Percentiles rank a stretch among this genome's conserved stretches.
These are phyloP conservation scores for Merluccius polli DNA, from an alignment of 2,797 vertebrate genomes.

Conservation along the genomic window DNA sequence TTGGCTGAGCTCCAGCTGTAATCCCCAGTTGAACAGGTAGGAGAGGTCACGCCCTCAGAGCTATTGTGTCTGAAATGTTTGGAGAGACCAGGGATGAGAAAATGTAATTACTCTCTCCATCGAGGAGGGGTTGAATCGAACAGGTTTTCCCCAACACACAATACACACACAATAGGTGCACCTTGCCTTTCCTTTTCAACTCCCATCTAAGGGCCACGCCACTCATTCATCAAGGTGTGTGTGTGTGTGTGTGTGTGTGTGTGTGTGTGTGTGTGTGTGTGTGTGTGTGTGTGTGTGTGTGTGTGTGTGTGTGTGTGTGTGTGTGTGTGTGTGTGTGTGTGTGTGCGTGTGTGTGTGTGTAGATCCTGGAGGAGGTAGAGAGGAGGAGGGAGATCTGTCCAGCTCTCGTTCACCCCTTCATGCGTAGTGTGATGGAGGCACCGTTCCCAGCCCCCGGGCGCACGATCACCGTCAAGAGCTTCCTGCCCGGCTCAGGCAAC, in stretches of 20 bases:
- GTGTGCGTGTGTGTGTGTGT: slow-evolving; percentile 17
- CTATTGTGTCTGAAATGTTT: neutral
- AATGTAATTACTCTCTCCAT: neutral
- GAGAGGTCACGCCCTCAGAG: neutral
- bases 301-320: slow-evolving; percentile 10
- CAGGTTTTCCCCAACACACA: neutral
- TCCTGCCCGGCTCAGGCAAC: slow-evolving; percentile 89
- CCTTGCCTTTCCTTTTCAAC: neutral
- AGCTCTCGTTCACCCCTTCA: slow-evolving; percentile 90
- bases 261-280: slow-evolving; percentile 5
- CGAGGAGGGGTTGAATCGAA: neutral
- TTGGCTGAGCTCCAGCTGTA: slow-evolving; percentile 20
- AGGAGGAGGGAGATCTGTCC: slow-evolving; percentile 89
- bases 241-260: slow-evolving; percentile 7
- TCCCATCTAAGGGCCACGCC: neutral
- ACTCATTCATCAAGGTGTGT: slow-evolving; percentile 8
- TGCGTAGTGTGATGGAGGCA: slow-evolving; percentile 96
- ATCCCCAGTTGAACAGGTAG: slow-evolving; percentile 20
- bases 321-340: neutral
- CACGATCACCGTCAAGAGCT: slow-evolving; percentile 90
- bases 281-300: slow-evolving; percentile 3
- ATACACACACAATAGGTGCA: neutral
- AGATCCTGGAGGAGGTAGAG: slow-evolving; percentile 97
- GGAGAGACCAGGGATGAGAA: neutral
- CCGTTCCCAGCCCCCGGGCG: slow-evolving; percentile 93